Conservation (phyloP, 2,797 vertebrate genomes). For the Lutjanus campechanus region DNA sequence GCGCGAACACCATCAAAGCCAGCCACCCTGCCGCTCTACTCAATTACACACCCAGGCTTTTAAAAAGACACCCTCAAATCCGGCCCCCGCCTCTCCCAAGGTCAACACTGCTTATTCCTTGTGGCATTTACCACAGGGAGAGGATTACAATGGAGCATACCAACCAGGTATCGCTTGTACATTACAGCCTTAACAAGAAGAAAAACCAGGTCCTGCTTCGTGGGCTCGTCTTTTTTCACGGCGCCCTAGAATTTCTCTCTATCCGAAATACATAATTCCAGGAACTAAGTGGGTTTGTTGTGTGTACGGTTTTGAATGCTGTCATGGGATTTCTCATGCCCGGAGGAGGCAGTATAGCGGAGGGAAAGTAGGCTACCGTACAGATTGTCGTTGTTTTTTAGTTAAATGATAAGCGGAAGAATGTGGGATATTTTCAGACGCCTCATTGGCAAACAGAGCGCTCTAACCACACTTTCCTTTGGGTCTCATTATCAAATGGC, state of each 20-base stretch:
- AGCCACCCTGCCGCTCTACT: conserved; percentile 69
- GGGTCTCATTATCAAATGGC: conserved; percentile 69
- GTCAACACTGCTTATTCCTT: conserved; percentile 75
- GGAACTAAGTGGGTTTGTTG: conserved; percentile 72
- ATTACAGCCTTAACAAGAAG: conserved; percentile 55
- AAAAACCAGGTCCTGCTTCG: conserved; percentile 33
- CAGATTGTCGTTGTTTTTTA: conserved; percentile 49
- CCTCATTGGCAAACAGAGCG: conserved; percentile 51
- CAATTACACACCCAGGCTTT: conserved; percentile 78
- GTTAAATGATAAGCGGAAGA: conserved; percentile 47
- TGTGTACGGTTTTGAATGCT: conserved; percentile 59
- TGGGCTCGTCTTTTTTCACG: conserved; percentile 46
- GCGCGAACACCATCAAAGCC: conserved; percentile 73
- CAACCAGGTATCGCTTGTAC: conserved; percentile 55
- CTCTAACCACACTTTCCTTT: conserved; percentile 67
- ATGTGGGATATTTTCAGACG: conserved; percentile 67
- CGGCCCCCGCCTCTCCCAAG: conserved; percentile 60
- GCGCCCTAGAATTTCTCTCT: conserved; percentile 41
- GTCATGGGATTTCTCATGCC: conserved; percentile 69
- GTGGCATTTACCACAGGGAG: conserved; percentile 69
- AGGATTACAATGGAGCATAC: conserved; percentile 67
- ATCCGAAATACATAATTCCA: conserved; percentile 61
- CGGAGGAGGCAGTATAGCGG: conserved; percentile 48
- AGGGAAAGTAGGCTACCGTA: conserved; percentile 62
- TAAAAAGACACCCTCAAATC: conserved; percentile 72